A percentile compares a stretch with the other conserved stretches of the same genome.
These are phyloP conservation scores for Drosophila baimaii DNA, from an alignment of 1,140 invertebrate genomes.

Conservation along the genomic window DNA sequence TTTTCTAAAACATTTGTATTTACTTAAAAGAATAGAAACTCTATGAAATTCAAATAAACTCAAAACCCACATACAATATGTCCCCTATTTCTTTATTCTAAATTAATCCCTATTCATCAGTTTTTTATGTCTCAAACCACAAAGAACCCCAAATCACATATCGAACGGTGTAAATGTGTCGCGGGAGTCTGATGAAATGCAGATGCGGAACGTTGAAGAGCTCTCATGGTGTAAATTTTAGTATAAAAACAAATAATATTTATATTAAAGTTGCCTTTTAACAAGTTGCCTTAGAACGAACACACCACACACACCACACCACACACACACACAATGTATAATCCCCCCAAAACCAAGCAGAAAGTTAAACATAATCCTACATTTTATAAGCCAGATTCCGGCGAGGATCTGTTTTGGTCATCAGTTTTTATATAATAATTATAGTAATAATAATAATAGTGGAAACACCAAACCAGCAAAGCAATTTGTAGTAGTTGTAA, in stretches of 20 bases:
- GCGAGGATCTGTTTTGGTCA: conserved; percentile 15
- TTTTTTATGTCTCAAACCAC: not conserved
- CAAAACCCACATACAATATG: conserved; percentile 7
- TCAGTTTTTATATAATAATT: conserved; percentile 39
- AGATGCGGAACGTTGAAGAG: conserved; percentile 12
- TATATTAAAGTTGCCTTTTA: conserved; percentile 79
- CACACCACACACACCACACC: conserved; percentile 26
- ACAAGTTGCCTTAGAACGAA: conserved; percentile 74
- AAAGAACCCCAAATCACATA: no score
- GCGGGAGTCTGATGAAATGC: conserved; percentile 1
- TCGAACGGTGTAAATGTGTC: conserved; percentile 41
- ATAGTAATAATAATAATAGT: not conserved
- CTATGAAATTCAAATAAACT: conserved; percentile 35
- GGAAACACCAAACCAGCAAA: conserved; percentile 24
- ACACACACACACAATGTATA: conserved; percentile 46
- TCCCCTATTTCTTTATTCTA: conserved; percentile 1
- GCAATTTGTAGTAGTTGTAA: conserved; percentile 52
- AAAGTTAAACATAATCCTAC: conserved; percentile 42
- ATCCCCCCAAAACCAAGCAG: conserved; percentile 29
- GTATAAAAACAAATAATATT: conserved; percentile 60
- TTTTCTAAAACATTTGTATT: conserved; percentile 10
- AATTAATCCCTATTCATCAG: no score
- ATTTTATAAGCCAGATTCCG: conserved; percentile 36
- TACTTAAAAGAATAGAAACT: conserved; percentile 16
- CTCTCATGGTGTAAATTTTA: conserved; percentile 51